Percentiles rank a stretch among this genome's conserved stretches.
Evolutionary conservation across 1,140 invertebrate species (phyloP).

Genomic region (Lysiphlebus fabarum): DNA sequence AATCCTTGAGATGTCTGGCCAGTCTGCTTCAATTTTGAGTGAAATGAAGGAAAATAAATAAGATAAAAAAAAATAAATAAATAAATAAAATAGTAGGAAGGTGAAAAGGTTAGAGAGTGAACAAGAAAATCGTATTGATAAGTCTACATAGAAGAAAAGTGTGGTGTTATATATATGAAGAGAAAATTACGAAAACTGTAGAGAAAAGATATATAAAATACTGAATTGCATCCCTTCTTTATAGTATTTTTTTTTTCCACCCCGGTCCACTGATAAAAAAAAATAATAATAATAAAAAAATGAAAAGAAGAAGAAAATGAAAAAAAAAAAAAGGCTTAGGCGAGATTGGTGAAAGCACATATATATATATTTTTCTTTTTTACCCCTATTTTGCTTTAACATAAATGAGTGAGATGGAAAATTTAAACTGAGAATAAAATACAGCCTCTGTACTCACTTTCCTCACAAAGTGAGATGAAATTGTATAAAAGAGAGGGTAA

Average conservation of each 20-base stretch:
- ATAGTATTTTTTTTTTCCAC: too few species aligned
- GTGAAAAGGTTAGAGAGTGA: constrained; percentile 6
- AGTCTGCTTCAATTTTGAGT: not conserved
- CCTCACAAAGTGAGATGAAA: not conserved
- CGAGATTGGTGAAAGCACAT: constrained; percentile 10
- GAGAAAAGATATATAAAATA: constrained; percentile 36
- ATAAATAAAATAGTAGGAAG: constrained; percentile 2
- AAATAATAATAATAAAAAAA: constrained; percentile 23
- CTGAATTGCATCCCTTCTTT: constrained; percentile 39
- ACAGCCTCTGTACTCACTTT: too few species aligned
- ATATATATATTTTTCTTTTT: constrained; percentile 1
- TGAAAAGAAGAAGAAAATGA: constrained; percentile 22
- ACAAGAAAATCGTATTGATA: constrained; percentile 4
- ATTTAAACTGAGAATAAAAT: too few species aligned
- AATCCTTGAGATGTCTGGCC: not conserved
- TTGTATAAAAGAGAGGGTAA: not conserved
- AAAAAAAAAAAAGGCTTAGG: constrained; percentile 23
- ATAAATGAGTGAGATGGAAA: too few species aligned
- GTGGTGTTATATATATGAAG: not conserved
- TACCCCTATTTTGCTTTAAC: constrained; percentile 2
- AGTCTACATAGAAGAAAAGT: constrained; percentile 2
- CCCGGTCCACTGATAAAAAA: not conserved
- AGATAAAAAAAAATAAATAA: constrained; percentile 7
- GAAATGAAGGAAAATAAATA: not conserved
- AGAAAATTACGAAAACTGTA: constrained; percentile 21